Percentiles rank a stretch among this genome's conserved stretches.
Conservation (phyloP, 2,113 vertebrate species). For the Spea bombifrons region DNA sequence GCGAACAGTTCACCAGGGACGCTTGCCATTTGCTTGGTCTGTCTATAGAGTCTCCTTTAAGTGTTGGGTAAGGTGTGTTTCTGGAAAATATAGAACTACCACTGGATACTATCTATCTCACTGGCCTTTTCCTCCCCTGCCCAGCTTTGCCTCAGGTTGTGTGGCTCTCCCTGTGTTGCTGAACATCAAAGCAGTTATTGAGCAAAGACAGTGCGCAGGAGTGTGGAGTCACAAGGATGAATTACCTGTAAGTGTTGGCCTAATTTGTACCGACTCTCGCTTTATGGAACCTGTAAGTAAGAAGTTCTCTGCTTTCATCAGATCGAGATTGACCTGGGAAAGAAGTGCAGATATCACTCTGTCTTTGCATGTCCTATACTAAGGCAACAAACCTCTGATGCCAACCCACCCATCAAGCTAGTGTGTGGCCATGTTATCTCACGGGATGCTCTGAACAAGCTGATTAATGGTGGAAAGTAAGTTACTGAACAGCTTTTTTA, state of each 20-base stretch:
- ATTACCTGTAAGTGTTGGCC: conserved; percentile 69
- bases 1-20: conserved; percentile 79
- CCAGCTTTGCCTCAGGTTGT: conserved; percentile 79
- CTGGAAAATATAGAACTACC: neutral
- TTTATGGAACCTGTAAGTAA: neutral
- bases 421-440: conserved; percentile 83
- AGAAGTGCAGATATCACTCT: conserved; percentile 81
- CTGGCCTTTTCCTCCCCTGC: conserved; percentile 20
- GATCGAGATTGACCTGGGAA: conserved; percentile 82
- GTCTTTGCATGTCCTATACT: conserved; percentile 82
- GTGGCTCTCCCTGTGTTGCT: conserved; percentile 77
- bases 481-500: conserved; percentile 51
- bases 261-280: neutral
- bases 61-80: conserved; percentile 68
- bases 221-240: conserved; percentile 84
- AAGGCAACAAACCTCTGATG: conserved; percentile 81
- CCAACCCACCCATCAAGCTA: conserved; percentile 79
- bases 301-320: conserved; percentile 43
- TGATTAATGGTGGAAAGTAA: conserved; percentile 86
- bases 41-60: conserved; percentile 77
- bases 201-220: conserved; percentile 78
- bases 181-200: conserved; percentile 81
- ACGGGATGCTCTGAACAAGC: conserved; percentile 82
- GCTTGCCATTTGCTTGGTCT: conserved; percentile 77
- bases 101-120: neutral